Evolutionary conservation across 2,113 vertebrate genomes (phyloP), one percentile per base, ranked within the genome.

Genomic region (Nothoprocta perdicaria): DNA sequence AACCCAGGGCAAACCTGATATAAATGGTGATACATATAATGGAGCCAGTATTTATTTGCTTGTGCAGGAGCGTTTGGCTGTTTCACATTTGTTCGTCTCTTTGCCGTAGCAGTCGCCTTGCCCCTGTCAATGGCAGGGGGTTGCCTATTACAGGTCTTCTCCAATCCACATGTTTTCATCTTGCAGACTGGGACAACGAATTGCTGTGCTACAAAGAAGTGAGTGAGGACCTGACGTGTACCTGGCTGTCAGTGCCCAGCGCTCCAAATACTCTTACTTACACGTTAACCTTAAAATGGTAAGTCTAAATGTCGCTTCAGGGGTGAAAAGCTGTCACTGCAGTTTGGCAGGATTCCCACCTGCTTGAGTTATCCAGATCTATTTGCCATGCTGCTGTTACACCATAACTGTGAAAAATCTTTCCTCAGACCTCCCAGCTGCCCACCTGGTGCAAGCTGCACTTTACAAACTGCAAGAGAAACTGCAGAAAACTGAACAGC

Each of bases 111-210:
- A 60, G 18, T 46, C 29, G 24, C 12, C 40, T 73, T 10, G 3
- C 14, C 6, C 58, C 2, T 2, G 10, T 55, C 74, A 62, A 67
- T 22, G 2, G 24, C 66, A 67, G 84, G 45, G 4, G 21, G 15
- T 52, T 89, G 33, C 19, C 72, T 79, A 19, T 58, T 63, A 67
- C 6, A 22, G 3, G 14, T 75, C 40, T 93, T 81, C 58, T 86
- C 52, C 11, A 78, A 15, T 52, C 27, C 11, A 27, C 1, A 0
- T 93, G 21, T 84, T 90, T 94, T 89, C 40, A 22, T 88, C 80
- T 95, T 96, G n/a, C 92, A 97, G 96, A 95, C 0, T 97, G 95
- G 95, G 89, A 96, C 79, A 93, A 88, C 21, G 86, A 97, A 68
- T 43, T 97, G 86, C n/a, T 24, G 16, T 96, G 92, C 80, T 96